Evolutionary conservation across 2,113 vertebrate genomes (phyloP), one percentile per base, ranked within the genome.

Genomic region (Leucoraja erinaceus): DNA sequence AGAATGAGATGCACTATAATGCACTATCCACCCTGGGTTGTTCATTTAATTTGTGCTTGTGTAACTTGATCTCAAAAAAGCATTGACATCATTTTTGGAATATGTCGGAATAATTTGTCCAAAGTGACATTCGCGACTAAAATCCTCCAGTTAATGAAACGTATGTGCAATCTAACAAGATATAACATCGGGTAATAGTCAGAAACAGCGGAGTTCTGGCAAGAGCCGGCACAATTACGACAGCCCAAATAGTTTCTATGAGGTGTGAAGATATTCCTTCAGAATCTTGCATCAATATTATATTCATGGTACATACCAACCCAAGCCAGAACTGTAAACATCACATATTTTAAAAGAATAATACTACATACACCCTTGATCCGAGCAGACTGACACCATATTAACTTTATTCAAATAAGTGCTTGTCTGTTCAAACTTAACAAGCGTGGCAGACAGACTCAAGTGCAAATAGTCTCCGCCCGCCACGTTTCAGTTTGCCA

Each of bases 11-110:
- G 59, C 16, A 88, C 31, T 63, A 88, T 63, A 28, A 59, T 88
- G 59, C 16, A 88, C 31, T 63, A 88, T 63, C 59, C 8, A 63
- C 31, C 31, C 59, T 88, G 63, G 12, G 59, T 28, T 12, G 59
- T n/a, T 88, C n/a, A 88, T 88, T 88, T 88, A 88, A 66, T 88
- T 88, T 88, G 83, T n/a, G 83, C 59, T 88, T 63, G 63, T 12
- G n/a, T 63, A 88, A 66, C 83, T 18, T 63, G 83, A n/a, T 88
- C 83, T 0, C 83, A 63, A 12, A 68, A 68, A 68, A 63, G 59
- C n/a, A 31, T 88, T 12, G 28, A 61, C 61, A 59, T 11, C n/a
- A 31, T 63, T 88, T 47, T 8, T 61, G 81, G 14, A n/a, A 86
- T 66, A 86, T 86, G 3, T 61, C 12, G 22, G 79, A 28, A 56